These are phyloP conservation scores for Prorops nasuta DNA, from an alignment of 1,140 invertebrate species.

Conservation along the genomic window DNA sequence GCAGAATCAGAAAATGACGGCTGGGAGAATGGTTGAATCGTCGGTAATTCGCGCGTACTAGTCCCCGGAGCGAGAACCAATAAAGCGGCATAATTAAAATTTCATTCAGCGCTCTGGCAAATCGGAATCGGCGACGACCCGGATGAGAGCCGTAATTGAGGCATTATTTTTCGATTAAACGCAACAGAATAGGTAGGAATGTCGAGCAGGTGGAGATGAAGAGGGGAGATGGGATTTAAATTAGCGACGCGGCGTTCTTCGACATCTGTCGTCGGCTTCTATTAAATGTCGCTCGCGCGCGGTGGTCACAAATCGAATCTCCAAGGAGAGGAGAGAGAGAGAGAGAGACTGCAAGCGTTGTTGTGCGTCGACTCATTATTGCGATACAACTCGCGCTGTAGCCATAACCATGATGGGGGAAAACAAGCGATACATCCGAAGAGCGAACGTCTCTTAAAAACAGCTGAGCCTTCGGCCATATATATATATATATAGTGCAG, in stretches of 20 bases:
- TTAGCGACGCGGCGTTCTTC: constrained; percentile 35
- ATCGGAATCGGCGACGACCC: constrained; percentile 10
- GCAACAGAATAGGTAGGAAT: constrained; percentile 28
- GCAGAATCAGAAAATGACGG: no score
- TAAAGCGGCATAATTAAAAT: constrained; percentile 40
- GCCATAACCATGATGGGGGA: no score
- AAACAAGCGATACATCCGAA: no score
- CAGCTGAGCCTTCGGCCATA: constrained; percentile 17
- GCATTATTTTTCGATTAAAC: constrained; percentile 49
- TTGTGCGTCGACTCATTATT: neutral
- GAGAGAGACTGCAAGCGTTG: neutral
- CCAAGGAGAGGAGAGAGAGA: constrained; percentile 15
- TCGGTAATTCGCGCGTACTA: no score
- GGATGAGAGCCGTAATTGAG: constrained; percentile 32
- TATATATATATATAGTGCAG: no score
- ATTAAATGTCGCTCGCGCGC: constrained; percentile 45
- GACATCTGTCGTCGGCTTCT: constrained; percentile 47
- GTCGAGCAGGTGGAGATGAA: constrained; percentile 12
- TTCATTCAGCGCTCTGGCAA: constrained; percentile 25
- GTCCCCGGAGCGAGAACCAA: no score
- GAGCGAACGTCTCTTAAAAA: no score
- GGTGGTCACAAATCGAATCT: neutral
- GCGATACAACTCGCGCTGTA: neutral
- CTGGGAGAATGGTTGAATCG: no score
- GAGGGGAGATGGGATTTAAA: constrained; percentile 44